Evolutionary conservation across 2,797 vertebrate genomes (phyloP).

Genomic region (Enteromius anoplus): DNA sequence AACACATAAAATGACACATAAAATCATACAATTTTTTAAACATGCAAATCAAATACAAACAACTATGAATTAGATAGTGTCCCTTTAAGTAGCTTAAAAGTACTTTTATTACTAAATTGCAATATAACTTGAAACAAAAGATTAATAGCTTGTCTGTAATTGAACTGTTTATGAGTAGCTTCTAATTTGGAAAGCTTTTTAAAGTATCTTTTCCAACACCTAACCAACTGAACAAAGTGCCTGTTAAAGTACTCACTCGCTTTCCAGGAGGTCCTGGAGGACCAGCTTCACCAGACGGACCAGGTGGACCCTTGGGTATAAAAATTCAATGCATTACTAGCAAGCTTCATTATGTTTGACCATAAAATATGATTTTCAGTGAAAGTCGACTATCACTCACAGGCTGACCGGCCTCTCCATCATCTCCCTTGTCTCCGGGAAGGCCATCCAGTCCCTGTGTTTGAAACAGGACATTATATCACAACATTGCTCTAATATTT

Average conservation of each 20-base stretch:
- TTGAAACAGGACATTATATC: slow-evolving; percentile 44
- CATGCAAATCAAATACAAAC: neutral
- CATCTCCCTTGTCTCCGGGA: slow-evolving; percentile 94
- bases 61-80: neutral
- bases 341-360: slow-evolving; percentile 4
- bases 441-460: slow-evolving; percentile 90
- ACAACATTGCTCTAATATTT: neutral
- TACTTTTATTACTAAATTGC: neutral
- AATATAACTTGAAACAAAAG: neutral
- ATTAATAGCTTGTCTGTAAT: neutral
- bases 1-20: too few species aligned
- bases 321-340: neutral
- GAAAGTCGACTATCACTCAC: slow-evolving; percentile 75
- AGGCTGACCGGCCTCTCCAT: slow-evolving; percentile 93
- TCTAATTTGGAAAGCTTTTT: neutral
- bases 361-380: neutral
- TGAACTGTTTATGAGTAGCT: neutral
- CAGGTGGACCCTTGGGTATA: slow-evolving; percentile 86
- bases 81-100: neutral
- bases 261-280: slow-evolving; percentile 97
- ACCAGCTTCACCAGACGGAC: slow-evolving; percentile 97
- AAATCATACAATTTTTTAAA: too few species aligned
- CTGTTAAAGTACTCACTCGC: slow-evolving; percentile 82
- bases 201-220: neutral
- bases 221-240: neutral